Evolutionary conservation across 2,888 invertebrate species (phyloP).

Genomic region (Oligia latruncula): DNA sequence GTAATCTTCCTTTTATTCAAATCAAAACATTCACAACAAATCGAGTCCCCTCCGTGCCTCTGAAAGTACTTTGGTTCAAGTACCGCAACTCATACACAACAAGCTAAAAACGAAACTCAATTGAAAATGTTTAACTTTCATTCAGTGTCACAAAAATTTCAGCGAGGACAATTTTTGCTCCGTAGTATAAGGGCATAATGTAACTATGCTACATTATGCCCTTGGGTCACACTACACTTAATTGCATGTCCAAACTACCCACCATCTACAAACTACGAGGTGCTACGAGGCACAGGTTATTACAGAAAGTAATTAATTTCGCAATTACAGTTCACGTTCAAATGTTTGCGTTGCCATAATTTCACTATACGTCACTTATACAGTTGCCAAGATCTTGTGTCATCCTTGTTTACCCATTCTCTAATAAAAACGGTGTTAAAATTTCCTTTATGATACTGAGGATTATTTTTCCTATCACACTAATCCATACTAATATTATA

Average conservation of each 20-base stretch:
- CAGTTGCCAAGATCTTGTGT: constrained; percentile 35
- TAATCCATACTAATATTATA: too few relatives aligned
- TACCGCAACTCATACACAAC: neutral
- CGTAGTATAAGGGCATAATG: neutral
- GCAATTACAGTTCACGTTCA: constrained; percentile 50
- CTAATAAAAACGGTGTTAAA: constrained; percentile 26
- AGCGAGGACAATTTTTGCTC: neutral
- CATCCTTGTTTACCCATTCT: constrained; percentile 16
- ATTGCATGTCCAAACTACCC: constrained; percentile 49
- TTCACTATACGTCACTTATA: constrained; percentile 50
- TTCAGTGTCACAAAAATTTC: constrained; percentile 1
- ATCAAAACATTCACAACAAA: too few relatives aligned
- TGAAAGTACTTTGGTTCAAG: neutral
- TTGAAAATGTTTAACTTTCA: neutral
- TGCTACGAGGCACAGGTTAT: constrained; percentile 49
- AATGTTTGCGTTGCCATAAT: constrained; percentile 50
- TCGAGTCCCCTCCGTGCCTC: neutral
- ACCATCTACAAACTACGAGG: constrained; percentile 35
- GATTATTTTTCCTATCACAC: neutral
- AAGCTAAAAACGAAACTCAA: constrained; percentile 16
- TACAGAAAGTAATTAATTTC: constrained; percentile 60
- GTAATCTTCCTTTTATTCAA: neutral
- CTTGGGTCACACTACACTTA: constrained; percentile 36
- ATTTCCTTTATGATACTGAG: neutral
- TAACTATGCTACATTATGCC: constrained; percentile 30